Evolutionary conservation across 2,113 vertebrate genomes (phyloP), one percentile per base, ranked within the genome.

Genomic region (Siphamia tubifer): DNA sequence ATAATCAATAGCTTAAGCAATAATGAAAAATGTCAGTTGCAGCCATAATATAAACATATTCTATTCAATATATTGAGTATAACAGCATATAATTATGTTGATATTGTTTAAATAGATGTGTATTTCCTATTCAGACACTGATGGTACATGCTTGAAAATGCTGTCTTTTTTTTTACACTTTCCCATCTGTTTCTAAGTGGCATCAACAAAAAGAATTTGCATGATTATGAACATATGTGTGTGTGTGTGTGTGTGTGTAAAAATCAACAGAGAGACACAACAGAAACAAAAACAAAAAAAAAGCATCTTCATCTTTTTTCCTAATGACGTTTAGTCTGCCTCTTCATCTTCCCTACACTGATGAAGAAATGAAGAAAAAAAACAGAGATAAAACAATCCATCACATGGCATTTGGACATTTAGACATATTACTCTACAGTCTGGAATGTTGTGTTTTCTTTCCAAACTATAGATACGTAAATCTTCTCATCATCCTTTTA

Each of bases 291-390:
- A 20, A 34, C 57, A 52, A 57, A 77, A 20, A 76, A 72, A 44
- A 31, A 57, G 12, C 17, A 45, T 67, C 16, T 48, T 54, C n/a
- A 38, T 77, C 60, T 67, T n/a, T n/a, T n/a, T n/a, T n/a, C n/a
- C 21, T 35, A 35, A 24, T 25, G 16, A 53, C 39, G 58, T 67
- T 67, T 64, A 73, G 63, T 25, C n/a, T n/a, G 27, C 40, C 49
- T 68, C 80, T 87, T 82, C 69, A 82, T 82, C 85, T 75, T 72
- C 62, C 36, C 67, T 40, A 60, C 25, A 45, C 57, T 39, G 64
- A 68, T 65, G 65, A 72, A 68, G 73, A 55, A 60, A 49, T 38
- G 55, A 38, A 38, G 52, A 76, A 51, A 62, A 38, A 39, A 61
- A 53, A 1, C 8, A 68, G 47, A 68, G 54, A 81, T 68, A 66